Percentiles rank a stretch among this genome's conserved stretches.
phyloP scores from a whole-genome alignment of 2,797 vertebrate genomes.

The Gallirallus australis region DNA sequence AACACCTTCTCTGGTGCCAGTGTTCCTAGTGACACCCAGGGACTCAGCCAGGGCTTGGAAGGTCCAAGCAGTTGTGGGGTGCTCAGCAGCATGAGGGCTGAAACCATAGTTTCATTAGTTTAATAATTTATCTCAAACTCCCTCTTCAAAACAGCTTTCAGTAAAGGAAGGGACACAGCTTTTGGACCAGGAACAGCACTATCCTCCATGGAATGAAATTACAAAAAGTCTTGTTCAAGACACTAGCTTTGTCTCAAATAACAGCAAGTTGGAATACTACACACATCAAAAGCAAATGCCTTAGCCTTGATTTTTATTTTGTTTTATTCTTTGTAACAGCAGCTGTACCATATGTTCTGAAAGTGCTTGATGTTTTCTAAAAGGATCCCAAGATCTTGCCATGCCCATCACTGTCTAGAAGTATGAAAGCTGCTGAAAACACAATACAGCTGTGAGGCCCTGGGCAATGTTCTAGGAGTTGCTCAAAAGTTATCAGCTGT shows the following conservation, averaged over 20 bases:
- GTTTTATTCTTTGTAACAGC: background rate
- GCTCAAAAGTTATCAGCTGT: background rate
- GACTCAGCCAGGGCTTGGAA: background rate
- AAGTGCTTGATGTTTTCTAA: background rate
- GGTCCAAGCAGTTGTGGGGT: background rate
- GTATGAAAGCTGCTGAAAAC: background rate
- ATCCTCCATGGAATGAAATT: background rate
- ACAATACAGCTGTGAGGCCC: background rate
- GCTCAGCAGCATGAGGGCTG: background rate
- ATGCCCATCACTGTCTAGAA: background rate
- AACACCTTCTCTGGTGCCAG: background rate
- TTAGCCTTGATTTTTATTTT: background rate
- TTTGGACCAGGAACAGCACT: background rate
- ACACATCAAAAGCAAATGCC: constrained; percentile 21
- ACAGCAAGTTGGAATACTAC: background rate
- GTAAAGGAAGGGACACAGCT: background rate
- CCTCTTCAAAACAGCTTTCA: background rate
- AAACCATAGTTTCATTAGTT: background rate
- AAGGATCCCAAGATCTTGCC: background rate
- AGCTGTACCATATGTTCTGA: background rate
- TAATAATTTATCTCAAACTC: background rate
- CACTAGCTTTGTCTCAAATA: background rate
- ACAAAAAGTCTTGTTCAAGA: background rate
- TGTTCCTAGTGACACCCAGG: background rate
- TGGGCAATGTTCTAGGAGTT: background rate